Conservation (phyloP, 2,797 vertebrate genomes). For the Allobates femoralis region DNA sequence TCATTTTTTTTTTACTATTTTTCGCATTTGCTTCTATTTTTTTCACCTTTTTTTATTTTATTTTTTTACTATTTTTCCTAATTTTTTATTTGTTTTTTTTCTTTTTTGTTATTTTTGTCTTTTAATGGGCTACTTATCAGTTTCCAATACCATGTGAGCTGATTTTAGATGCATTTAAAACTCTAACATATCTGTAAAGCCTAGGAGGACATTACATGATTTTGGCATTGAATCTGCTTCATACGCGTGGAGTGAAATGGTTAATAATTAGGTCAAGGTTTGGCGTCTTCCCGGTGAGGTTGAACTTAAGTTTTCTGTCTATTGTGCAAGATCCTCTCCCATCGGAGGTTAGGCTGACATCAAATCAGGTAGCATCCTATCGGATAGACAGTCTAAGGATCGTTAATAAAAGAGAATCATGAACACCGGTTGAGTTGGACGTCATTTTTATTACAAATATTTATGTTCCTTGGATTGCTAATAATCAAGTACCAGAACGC, state of each 20-base stretch:
- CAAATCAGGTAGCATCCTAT: neutral
- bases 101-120: too few species aligned
- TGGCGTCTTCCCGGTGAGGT: neutral
- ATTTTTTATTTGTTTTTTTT: too few species aligned
- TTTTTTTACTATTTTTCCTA: too few species aligned
- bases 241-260: neutral
- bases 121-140: too few species aligned
- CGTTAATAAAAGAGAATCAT: slow-evolving; percentile 27
- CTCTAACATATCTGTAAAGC: too few species aligned
- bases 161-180: too few species aligned
- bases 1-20: too few species aligned
- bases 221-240: neutral
- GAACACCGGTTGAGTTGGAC: neutral
- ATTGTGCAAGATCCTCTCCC: neutral
- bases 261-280: too few species aligned
- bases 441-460: slow-evolving; percentile 31
- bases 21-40: too few species aligned
- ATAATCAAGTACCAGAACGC: neutral
- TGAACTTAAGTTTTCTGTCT: neutral
- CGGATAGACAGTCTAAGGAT: neutral
- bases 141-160: too few species aligned
- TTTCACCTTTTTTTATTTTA: too few species aligned
- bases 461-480: neutral
- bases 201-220: neutral
- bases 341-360: slow-evolving; percentile 22